phyloP scores from a whole-genome alignment of 2,797 vertebrate species.

The Pangasius sanitwongsei region DNA sequence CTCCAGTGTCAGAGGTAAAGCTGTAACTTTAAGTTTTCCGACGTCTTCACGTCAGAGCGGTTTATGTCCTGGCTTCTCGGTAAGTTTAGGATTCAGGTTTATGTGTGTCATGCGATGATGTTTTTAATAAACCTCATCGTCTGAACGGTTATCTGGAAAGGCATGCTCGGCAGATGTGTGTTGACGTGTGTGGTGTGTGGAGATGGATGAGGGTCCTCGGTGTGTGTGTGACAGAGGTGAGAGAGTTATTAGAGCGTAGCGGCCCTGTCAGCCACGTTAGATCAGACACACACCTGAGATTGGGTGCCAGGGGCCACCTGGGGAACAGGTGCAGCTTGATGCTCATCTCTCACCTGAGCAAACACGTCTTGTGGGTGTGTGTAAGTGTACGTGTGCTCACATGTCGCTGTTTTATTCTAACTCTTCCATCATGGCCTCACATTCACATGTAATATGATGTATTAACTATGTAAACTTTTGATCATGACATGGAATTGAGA shows the following conservation, averaged over 20 bases:
- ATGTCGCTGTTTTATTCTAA: not conserved
- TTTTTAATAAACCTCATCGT: not conserved
- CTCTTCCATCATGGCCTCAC: no score
- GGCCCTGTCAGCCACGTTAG: slow-evolving; percentile 46
- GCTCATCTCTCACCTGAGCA: slow-evolving; percentile 52
- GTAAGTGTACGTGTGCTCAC: not conserved
- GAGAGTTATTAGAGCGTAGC: slow-evolving; percentile 58
- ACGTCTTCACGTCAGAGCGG: not conserved
- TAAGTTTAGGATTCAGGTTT: not conserved
- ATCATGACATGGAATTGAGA: not conserved
- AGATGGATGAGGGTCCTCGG: slow-evolving; percentile 48
- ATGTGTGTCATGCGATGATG: not conserved
- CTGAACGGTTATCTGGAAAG: not conserved
- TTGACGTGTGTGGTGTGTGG: slow-evolving; percentile 27
- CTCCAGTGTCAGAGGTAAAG: not conserved
- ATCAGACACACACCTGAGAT: slow-evolving; percentile 48
- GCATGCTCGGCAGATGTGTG: slow-evolving; percentile 39
- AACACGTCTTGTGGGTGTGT: not conserved
- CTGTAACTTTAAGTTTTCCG: not conserved
- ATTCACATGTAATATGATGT: not conserved
- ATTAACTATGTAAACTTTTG: not conserved
- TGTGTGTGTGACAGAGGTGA: slow-evolving; percentile 26
- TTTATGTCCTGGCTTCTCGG: not conserved
- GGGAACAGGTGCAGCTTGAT: slow-evolving; percentile 58
- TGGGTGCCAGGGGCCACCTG: slow-evolving; percentile 55